Base-by-base conservation (phyloP, 2,888 invertebrate genomes). In the Chrysodeixis includens region DNA sequence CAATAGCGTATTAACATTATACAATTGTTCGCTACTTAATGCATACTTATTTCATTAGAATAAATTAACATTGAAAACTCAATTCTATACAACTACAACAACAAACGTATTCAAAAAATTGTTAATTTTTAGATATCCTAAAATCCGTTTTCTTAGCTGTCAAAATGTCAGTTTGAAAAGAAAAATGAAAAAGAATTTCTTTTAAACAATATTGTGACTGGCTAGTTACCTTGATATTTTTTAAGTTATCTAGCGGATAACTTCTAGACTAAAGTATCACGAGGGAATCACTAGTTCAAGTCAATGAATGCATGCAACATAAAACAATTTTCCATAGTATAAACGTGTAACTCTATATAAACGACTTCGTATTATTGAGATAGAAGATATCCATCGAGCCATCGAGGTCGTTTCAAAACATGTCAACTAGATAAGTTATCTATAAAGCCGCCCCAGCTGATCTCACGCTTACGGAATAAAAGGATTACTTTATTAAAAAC, bases 381-480 rank as follows among this genome's bases (percentile, higher is more conserved):
- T 9, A 49, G 8, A 62, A 14, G 63, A 62, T 63, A 62, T 20
- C 54, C 61, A 30, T 51, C 35, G 30, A 65, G 22, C 20, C 44
- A 75, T 57, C 64, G 72, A 79, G 81, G 78, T 64, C 70, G 70
- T 30, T 53, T 56, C 35, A 64, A 71, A 78, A 75, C 66, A 68
- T 78, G 65, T 72, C 75, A 81, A 62, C 63, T 67, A 74, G 78
- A 80, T 71, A 78, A 66, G 56, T 8, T 74, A 77, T 77, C 62
- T 61, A 61, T 22, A 62, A 10, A 61, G 35, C 57, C 16, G 40
- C 46, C 44, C 20, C 44, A 70, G 57, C 70, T 62, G 63, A 62
- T 77, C 62, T 68, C 62, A 62, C 61, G 62, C 32, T 53, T 18
- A 74, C 35, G 55, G 62, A 76, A 76, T 72, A 55, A 64, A 60